Conservation (phyloP, 2,888 invertebrate genomes). For the Schrankia costaestrigalis region DNA sequence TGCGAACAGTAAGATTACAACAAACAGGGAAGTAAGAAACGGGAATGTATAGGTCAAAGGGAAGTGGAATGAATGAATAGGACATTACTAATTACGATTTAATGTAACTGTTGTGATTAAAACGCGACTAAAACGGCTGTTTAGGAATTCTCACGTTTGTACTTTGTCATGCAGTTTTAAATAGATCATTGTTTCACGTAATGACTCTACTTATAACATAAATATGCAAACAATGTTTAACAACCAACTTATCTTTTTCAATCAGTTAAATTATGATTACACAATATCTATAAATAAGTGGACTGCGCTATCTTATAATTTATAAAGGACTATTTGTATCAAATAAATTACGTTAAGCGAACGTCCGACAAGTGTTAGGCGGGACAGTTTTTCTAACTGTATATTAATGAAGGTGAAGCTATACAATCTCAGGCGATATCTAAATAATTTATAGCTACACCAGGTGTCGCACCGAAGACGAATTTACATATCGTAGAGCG, state of each 20-base stretch:
- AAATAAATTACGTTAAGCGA: slow-evolving; percentile 39
- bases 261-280: neutral
- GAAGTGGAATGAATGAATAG: no score
- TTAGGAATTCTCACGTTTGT: no score
- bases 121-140: no score
- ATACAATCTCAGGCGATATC: slow-evolving; percentile 66
- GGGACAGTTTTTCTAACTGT: slow-evolving; percentile 61
- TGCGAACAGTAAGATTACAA: no score
- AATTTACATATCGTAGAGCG: slow-evolving; percentile 56
- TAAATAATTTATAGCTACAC: slow-evolving; percentile 69
- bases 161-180: no score
- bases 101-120: no score
- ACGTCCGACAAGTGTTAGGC: slow-evolving; percentile 43
- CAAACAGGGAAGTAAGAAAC: no score
- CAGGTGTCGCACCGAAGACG: slow-evolving; percentile 64
- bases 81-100: neutral
- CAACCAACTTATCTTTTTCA: no score
- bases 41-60: no score
- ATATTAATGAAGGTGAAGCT: slow-evolving; percentile 63
- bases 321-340: slow-evolving; percentile 26
- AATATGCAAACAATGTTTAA: no score
- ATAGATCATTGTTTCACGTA: no score
- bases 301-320: slow-evolving; percentile 22
- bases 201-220: no score
- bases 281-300: neutral